Percentiles rank a stretch among this genome's conserved stretches.
Conservation (phyloP, 1,140 invertebrate species). For the Aphelenchoides besseyi region DNA sequence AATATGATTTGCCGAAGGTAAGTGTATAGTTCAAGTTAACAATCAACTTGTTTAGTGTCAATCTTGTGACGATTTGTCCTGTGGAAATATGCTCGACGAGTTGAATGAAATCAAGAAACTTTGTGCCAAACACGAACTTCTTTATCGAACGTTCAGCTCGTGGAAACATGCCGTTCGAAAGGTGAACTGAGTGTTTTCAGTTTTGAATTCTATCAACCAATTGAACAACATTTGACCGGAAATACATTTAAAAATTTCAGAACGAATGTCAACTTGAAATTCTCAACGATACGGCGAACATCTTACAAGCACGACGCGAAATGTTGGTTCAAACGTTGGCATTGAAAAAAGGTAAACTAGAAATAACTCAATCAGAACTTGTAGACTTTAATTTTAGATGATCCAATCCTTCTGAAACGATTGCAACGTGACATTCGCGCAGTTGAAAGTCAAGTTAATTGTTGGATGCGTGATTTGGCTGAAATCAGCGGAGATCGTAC, state of each 20-base stretch:
- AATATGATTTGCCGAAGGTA: constrained; percentile 9
- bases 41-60: background rate
- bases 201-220: too few relatives aligned
- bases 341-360: constrained; percentile 11
- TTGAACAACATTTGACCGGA: background rate
- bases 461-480: constrained; percentile 45
- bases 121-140: constrained; percentile 41
- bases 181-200: too few relatives aligned
- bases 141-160: constrained; percentile 28
- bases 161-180: constrained; percentile 26
- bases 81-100: constrained; percentile 17
- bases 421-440: constrained; percentile 40
- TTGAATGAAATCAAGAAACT: constrained; percentile 35
- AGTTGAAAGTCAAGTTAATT: constrained; percentile 41
- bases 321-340: constrained; percentile 32
- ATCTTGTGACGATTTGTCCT: constrained; percentile 34
- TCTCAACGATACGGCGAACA: constrained; percentile 36
- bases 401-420: constrained; percentile 31
- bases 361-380: background rate
- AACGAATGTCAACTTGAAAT: constrained; percentile 46
- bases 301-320: constrained; percentile 32
- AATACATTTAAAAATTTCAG: constrained; percentile 13
- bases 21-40: background rate
- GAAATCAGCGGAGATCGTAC: constrained; percentile 41
- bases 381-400: constrained; percentile 30